A percentile compares a stretch with the other conserved stretches of the same genome.
These are phyloP conservation scores for Dasypolia templi DNA, from an alignment of 2,888 invertebrate species.

Conservation along the genomic window DNA sequence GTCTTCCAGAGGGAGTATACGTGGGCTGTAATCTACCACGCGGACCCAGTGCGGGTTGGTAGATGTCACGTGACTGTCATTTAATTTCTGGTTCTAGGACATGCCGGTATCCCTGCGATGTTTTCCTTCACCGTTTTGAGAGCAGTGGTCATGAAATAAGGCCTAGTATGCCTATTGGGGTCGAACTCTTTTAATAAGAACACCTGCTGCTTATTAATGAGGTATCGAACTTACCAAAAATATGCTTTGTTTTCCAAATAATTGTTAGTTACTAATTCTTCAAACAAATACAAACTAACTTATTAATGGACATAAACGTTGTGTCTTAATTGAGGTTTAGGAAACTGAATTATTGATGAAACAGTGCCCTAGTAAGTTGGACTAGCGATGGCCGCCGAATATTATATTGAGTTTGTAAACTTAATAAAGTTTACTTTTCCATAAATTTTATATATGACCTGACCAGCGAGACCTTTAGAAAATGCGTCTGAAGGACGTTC, in stretches of 20 bases:
- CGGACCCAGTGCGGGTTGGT: no score
- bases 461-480: conserved; percentile 33
- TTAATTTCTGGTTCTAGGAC: no score
- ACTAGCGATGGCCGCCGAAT: conserved; percentile 24
- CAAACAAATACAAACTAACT: conserved; percentile 36
- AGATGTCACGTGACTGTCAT: no score
- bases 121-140: no score
- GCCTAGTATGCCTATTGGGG: not conserved
- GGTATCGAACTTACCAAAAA: not conserved
- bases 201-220: conserved; percentile 4
- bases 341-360: conserved; percentile 55
- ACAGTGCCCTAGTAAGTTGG: conserved; percentile 32
- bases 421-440: conserved; percentile 33
- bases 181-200: not conserved
- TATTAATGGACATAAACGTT: conserved; percentile 27
- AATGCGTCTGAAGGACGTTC: conserved; percentile 47
- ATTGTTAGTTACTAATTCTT: conserved; percentile 14
- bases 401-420: conserved; percentile 37
- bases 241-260: conserved; percentile 3
- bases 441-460: conserved; percentile 43
- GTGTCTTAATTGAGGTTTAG: conserved; percentile 47
- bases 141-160: no score
- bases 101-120: no score
- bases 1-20: no score
- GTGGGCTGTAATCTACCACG: no score